Evolutionary conservation across 2,797 vertebrate genomes (phyloP).

Genomic region (Philypnodon macrostomus): DNA sequence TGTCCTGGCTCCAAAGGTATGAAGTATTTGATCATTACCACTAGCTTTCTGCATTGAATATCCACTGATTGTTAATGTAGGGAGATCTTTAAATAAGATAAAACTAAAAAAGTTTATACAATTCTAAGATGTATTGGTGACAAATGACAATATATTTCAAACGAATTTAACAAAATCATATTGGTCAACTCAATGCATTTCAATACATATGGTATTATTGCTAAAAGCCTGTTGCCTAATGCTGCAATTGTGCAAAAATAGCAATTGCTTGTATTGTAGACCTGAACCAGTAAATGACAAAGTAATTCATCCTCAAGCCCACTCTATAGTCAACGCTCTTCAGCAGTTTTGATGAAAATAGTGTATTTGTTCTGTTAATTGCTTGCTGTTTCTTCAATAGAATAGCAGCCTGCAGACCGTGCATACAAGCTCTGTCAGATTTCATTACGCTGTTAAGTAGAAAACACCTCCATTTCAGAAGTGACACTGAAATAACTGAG

Average conservation of each 20-base stretch:
- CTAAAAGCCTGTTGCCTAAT: background rate
- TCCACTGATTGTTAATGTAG: too few relatives aligned
- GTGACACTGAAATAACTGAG: background rate
- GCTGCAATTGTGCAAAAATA: constrained; percentile 1
- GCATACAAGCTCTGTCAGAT: constrained; percentile 17
- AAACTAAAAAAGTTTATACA: too few relatives aligned
- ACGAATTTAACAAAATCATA: too few relatives aligned
- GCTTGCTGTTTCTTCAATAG: constrained; percentile 12
- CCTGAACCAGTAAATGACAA: background rate
- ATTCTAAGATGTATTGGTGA: too few relatives aligned
- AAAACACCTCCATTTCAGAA: constrained; percentile 5
- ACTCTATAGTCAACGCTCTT: background rate
- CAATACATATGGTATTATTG: too few relatives aligned
- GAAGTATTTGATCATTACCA: background rate
- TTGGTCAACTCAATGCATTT: too few relatives aligned
- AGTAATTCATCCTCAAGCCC: background rate
- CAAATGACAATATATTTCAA: too few relatives aligned
- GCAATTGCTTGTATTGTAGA: background rate
- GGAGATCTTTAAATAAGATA: too few relatives aligned
- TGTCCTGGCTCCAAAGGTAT: constrained; percentile 90
- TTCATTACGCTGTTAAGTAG: constrained; percentile 18
- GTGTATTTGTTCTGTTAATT: constrained; percentile 19
- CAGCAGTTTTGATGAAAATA: background rate
- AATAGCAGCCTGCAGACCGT: background rate
- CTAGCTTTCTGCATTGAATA: background rate